Evolutionary conservation across 2,113 vertebrate species (phyloP).

Genomic region (Stegastes partitus): DNA sequence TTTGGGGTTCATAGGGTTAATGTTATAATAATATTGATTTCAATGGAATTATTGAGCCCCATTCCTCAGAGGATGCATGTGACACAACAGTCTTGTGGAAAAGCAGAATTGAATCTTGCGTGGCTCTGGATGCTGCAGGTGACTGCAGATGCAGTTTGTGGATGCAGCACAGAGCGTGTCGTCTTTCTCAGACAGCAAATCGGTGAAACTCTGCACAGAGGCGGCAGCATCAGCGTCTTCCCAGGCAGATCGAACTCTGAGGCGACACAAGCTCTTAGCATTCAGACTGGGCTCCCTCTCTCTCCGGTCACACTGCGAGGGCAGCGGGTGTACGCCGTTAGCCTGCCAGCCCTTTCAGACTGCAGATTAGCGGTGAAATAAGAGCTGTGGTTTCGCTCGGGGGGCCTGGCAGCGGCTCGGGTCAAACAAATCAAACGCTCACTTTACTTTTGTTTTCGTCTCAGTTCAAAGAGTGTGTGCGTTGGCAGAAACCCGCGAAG

Average conservation of each 20-base stretch:
- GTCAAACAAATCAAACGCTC: constrained; percentile 63
- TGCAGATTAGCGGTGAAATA: constrained; percentile 61
- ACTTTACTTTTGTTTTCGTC: constrained; percentile 48
- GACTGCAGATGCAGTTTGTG: not conserved
- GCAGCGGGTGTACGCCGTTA: constrained; percentile 11
- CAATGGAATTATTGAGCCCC: no score
- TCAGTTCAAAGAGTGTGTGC: constrained; percentile 40
- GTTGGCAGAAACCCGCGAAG: constrained; percentile 6
- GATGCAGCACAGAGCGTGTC: not conserved
- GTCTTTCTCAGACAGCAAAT: not conserved
- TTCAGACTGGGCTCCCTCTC: constrained; percentile 21
- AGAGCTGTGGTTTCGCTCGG: constrained; percentile 46
- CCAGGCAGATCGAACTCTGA: constrained; percentile 13
- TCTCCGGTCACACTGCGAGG: constrained; percentile 20
- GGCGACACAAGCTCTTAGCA: constrained; percentile 27
- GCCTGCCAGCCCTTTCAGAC: constrained; percentile 40
- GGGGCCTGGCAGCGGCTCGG: constrained; percentile 32
- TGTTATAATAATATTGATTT: no score
- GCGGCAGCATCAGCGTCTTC: not conserved
- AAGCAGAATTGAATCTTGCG: no score
- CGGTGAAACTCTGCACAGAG: not conserved
- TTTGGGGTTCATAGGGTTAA: no score
- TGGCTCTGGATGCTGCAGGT: not conserved
- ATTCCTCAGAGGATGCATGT: no score
- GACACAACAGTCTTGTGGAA: no score